Conservation (phyloP, 23 tunicate genomes). For the Oikopleura albicans region DNA sequence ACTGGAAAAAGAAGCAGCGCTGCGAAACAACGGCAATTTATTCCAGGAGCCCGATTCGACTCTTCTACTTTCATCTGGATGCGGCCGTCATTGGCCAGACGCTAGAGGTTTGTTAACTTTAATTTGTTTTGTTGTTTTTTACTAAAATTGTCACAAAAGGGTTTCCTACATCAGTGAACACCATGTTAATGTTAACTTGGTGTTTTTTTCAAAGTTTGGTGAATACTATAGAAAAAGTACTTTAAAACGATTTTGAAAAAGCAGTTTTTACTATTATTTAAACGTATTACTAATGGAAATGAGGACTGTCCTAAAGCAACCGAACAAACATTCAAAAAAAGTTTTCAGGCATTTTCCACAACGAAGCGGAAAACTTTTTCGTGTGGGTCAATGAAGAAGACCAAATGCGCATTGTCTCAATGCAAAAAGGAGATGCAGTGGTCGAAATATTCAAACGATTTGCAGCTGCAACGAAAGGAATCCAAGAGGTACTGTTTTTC, state of each 20-base stretch:
- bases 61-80: background rate
- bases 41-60: background rate
- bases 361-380: constrained; percentile 35
- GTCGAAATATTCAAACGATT: constrained; percentile 24
- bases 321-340: no score
- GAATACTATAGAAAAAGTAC: no score
- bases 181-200: no score
- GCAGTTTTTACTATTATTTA: no score
- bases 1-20: background rate
- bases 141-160: no score
- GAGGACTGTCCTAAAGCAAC: no score
- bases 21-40: background rate
- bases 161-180: no score
- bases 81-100: constrained; percentile 55
- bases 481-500: background rate
- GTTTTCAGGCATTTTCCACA: constrained; percentile 20
- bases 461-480: background rate
- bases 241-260: no score
- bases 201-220: no score
- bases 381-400: constrained; percentile 35
- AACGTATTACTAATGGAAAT: no score
- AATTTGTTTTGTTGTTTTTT: no score
- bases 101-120: constrained; percentile 32
- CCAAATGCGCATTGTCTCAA: no score
- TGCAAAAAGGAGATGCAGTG: constrained; percentile 29